Percentiles rank a stretch among this genome's conserved stretches.
These are phyloP conservation scores for Acipenser oxyrinchus DNA, from an alignment of 2,797 vertebrate genomes.

Conservation along the genomic window DNA sequence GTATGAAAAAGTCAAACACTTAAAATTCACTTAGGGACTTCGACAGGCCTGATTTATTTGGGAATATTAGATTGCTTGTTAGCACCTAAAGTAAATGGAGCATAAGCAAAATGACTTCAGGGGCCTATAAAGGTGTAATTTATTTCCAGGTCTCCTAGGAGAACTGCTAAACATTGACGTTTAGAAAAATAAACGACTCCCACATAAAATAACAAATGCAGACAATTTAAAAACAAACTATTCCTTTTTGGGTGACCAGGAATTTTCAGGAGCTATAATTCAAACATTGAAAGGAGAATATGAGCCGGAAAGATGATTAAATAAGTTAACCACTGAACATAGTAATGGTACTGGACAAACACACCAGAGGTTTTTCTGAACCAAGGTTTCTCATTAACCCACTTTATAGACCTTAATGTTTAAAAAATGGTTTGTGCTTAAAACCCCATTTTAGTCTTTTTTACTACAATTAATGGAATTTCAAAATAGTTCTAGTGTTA, in stretches of 20 bases:
- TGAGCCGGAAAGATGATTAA: conserved; percentile 5
- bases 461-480: no score
- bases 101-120: conserved; percentile 62
- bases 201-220: conserved; percentile 28
- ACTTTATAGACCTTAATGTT: no score
- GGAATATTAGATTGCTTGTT: conserved; percentile 65
- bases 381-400: no score
- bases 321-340: conserved; percentile 4
- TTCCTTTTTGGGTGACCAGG: background rate
- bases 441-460: no score
- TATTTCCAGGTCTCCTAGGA: conserved; percentile 48
- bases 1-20: background rate
- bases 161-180: conserved; percentile 59
- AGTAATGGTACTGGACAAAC: background rate
- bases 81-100: conserved; percentile 67
- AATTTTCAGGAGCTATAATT: conserved; percentile 6
- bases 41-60: conserved; percentile 62
- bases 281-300: conserved; percentile 7
- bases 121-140: conserved; percentile 61
- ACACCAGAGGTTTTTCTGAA: no score
- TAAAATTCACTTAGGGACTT: conserved; percentile 23
- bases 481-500: no score
- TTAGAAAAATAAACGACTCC: conserved; percentile 39
- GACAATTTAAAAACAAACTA: conserved; percentile 7
- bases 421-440: no score